These are phyloP conservation scores for Chlamydotis undulata DNA, from an alignment of 2,113 vertebrate genomes.

Conservation along the genomic window DNA sequence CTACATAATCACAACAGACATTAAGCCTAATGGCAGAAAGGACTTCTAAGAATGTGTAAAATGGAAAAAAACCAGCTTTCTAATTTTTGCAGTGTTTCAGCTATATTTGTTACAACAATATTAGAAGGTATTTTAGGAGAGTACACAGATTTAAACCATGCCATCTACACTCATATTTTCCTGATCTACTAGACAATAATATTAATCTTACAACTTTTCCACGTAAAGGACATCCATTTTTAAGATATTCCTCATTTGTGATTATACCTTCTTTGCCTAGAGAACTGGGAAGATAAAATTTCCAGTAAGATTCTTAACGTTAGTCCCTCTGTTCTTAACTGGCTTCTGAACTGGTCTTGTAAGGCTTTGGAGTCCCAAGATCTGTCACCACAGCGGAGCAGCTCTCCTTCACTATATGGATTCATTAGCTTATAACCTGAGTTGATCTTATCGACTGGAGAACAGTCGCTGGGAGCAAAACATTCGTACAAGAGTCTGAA, in stretches of 20 bases:
- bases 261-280: background rate
- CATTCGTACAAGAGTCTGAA: fast-evolving
- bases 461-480: background rate
- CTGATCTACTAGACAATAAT: background rate
- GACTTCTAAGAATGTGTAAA: background rate
- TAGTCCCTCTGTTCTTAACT: background rate
- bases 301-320: background rate
- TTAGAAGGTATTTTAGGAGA: background rate
- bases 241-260: background rate
- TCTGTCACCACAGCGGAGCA: background rate
- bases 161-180: background rate
- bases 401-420: background rate
- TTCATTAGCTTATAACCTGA: background rate
- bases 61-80: background rate
- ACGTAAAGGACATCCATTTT: background rate
- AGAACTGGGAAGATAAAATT: background rate
- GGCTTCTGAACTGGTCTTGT: background rate
- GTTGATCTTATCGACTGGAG: background rate
- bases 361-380: background rate
- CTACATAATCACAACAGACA: background rate
- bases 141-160: background rate
- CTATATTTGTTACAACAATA: background rate
- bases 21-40: background rate
- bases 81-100: background rate
- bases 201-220: background rate